A percentile compares a stretch with the other conserved stretches of the same genome.
Evolutionary conservation across 2,113 vertebrate genomes (phyloP).

Genomic region (Hyaena hyaena): DNA sequence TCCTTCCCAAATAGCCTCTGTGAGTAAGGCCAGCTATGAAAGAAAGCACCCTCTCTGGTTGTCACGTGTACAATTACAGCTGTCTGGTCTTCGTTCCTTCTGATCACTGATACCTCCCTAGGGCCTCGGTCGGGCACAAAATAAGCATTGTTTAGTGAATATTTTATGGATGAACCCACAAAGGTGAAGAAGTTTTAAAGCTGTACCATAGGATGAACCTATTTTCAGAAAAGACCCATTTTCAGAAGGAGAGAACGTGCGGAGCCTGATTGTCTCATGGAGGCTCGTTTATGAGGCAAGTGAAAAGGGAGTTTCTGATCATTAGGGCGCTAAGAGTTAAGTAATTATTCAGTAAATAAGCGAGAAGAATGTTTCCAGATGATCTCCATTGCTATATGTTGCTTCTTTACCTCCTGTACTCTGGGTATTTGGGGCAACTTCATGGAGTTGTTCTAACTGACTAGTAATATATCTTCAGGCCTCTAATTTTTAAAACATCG

Average conservation of each 20-base stretch:
- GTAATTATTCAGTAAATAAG: neutral
- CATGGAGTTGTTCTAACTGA: neutral
- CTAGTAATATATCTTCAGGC: neutral
- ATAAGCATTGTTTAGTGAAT: neutral
- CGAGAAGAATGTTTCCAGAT: neutral
- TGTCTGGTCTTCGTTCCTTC: neutral
- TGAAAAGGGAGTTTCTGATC: neutral
- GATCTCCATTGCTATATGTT: neutral
- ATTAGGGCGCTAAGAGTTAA: neutral
- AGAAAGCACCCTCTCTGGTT: neutral
- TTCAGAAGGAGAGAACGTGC: neutral
- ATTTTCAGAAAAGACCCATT: neutral
- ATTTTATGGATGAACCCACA: neutral
- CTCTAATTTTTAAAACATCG: neutral
- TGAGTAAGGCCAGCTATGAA: neutral
- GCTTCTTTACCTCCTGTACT: neutral
- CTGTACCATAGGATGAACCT: neutral
- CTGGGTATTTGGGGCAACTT: neutral
- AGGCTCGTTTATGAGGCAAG: neutral
- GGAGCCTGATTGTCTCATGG: neutral
- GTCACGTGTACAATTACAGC: neutral
- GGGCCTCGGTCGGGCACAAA: neutral
- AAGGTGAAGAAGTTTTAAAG: neutral
- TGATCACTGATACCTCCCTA: neutral
- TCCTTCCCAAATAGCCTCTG: constrained; percentile 15